Base-by-base conservation (phyloP, 2,888 invertebrate species). In the Lasioglossum pauxillum region DNA sequence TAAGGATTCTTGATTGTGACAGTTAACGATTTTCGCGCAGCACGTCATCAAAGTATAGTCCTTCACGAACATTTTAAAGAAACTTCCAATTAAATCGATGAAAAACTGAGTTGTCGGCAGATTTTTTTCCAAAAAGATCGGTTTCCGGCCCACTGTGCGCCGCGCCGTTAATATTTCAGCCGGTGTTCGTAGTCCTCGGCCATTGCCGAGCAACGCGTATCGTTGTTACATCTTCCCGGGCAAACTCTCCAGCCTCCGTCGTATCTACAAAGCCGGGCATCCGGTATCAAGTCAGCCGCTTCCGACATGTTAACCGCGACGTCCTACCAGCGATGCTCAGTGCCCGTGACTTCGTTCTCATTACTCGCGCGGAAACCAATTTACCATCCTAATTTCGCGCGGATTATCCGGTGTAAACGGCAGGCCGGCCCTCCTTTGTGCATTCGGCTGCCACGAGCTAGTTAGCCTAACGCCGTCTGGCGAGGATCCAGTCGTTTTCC, bases 401-500 rank as follows among this genome's bases (percentile, higher is more conserved):
- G 92, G 91, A 94, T 94, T 93, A 94, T 91, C 89, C 90, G 85
- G 85, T 84, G 88, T 91, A 92, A 92, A 90, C 89, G 90, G 83
- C 82, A 76, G 79, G 49, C 78, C 69, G 57, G 38, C 14, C 35
- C 74, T 64, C 85, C 88, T 83, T 85, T 83, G 82, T 85, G 87
- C 85, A 85, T 87, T 85, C 85, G 81, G 73, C 80, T 86, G 90
- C 89, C 89, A 80, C 89, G 91, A 93, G 92, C 92, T 93, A 93
- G 93, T 94, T 94, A 93, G 92, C 92, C 92, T 93, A 94, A 94
- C 93, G 91, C 91, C 81, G 83, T 85, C 93, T 94, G 93, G 94
- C 93, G 80, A 76, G 81, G 82, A 89, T 93, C 94, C 93, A 94
- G 90, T 75, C 83, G 78, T 81, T 81, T 75, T 64, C 71, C n/a